Evolutionary conservation across 2,888 invertebrate species (phyloP), one percentile per base, ranked within the genome.

Genomic region (Philopedon plagiatum): DNA sequence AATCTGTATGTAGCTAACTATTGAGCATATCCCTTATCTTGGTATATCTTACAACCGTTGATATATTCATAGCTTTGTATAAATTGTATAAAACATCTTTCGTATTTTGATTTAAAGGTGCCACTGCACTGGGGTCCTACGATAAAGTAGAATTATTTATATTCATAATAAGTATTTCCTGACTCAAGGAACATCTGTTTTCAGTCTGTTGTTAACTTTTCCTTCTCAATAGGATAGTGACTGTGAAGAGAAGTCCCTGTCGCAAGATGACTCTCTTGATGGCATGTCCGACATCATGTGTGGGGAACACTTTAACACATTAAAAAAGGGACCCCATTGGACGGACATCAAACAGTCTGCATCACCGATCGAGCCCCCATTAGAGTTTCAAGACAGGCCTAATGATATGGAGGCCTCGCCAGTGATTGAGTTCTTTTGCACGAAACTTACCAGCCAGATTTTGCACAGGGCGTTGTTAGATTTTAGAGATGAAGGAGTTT

Each of bases 241-340:
- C 85, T 93, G 92, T 81, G 94, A 94, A 85, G 93, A 93, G 85
- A 89, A 89, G 82, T 92, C 92, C 56, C 87, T 94, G 74, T 94
- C 93, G n/a, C 91, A 93, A 83, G 91, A 91, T 79, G 93, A 93
- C 85, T 93, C 93, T 9, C 87, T 93, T 78, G 94, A 93, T 84
- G 90, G 92, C 68, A 86, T 85, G 84, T 93, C 93, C 4, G 94
- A 94, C 83, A 89, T 90, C 18, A 93, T 94, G 90, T 92, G 93
- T 79, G 92, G 92, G 11, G 93, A 93, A 83, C 92, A 93, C 85
- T 94, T 94, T 82, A 94, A 93, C 82, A 94, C 94, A 1, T 87
- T 94, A 75, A 94, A 94, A 82, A 94, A 94, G 85, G 93, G 92
- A 21, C 93, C 93, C 8, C 86, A 87, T 63, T 88, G 88, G 87